phyloP scores from a whole-genome alignment of 2,888 invertebrate species.

The Sminthurides aquaticus region DNA sequence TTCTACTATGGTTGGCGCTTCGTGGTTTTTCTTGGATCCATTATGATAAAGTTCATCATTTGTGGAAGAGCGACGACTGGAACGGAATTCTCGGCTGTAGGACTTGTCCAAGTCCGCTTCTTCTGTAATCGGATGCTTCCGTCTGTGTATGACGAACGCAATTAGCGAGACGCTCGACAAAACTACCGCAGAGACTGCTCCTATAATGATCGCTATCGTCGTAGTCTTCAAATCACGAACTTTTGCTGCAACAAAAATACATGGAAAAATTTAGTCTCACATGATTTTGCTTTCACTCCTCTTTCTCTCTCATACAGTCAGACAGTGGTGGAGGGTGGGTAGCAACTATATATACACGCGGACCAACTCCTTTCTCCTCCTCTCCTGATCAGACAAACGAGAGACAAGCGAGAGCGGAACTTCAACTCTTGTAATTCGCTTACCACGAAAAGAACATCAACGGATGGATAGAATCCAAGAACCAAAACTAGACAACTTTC shows the following conservation, averaged over 20 bases:
- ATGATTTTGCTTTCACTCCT: not conserved
- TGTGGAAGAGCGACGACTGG: constrained; percentile 38
- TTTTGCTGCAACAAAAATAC: constrained; percentile 36
- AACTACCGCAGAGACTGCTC: constrained; percentile 37
- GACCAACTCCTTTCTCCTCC: no score
- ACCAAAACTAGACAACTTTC: no score
- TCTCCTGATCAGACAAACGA: no score
- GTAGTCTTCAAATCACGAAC: constrained; percentile 42
- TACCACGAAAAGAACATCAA: no score
- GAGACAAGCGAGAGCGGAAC: no score
- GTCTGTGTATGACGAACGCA: constrained; percentile 41
- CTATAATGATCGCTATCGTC: constrained; percentile 43
- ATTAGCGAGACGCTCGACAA: constrained; percentile 38
- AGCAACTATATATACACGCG: no score
- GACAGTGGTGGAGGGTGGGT: no score
- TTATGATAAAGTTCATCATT: constrained; percentile 42
- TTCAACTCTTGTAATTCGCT: no score
- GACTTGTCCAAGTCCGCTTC: constrained; percentile 39
- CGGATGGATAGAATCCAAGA: no score
- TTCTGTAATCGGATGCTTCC: constrained; percentile 38
- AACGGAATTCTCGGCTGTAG: constrained; percentile 40
- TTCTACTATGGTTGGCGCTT: constrained; percentile 26
- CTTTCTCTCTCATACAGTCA: no score
- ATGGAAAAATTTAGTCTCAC: constrained; percentile 4
- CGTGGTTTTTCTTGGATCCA: constrained; percentile 19